A percentile compares a stretch with the other conserved stretches of the same genome.
phyloP scores from a whole-genome alignment of 2,888 invertebrate species.

The Drosophila neoperkinsi region DNA sequence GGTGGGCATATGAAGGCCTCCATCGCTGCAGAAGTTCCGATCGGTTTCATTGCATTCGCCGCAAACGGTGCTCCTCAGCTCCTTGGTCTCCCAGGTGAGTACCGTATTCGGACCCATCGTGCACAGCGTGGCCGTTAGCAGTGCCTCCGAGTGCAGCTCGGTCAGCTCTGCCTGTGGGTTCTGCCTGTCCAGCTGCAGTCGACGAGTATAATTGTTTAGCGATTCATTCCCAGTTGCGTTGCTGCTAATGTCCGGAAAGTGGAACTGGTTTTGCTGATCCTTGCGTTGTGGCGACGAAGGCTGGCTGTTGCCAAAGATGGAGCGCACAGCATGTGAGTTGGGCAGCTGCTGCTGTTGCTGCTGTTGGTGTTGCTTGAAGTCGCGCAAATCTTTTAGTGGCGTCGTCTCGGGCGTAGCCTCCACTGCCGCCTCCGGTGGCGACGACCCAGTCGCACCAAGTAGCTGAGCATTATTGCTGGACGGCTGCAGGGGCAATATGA shows the following conservation, averaged over 20 bases:
- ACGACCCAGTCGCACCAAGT: slow-evolving; percentile 87
- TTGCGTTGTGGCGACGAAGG: slow-evolving; percentile 90
- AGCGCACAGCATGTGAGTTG: slow-evolving; percentile 89
- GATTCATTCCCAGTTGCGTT: slow-evolving; percentile 41
- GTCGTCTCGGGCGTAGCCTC: slow-evolving; percentile 96
- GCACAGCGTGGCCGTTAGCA: slow-evolving; percentile 30
- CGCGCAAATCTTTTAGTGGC: slow-evolving; percentile 88
- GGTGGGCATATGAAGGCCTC: slow-evolving; percentile 88
- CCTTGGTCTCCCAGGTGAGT: slow-evolving; percentile 25
- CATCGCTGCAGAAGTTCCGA: slow-evolving; percentile 87
- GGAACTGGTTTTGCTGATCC: slow-evolving; percentile 86
- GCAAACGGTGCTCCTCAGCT: slow-evolving; percentile 59
- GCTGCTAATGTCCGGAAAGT: slow-evolving; percentile 83
- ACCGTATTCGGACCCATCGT: slow-evolving; percentile 25
- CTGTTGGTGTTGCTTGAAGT: slow-evolving; percentile 59
- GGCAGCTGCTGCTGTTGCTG: slow-evolving; percentile 80
- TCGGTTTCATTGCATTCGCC: slow-evolving; percentile 85
- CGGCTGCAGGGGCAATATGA: slow-evolving; percentile 85
- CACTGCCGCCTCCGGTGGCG: slow-evolving; percentile 94
- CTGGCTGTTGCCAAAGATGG: slow-evolving; percentile 87
- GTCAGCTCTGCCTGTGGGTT: slow-evolving; percentile 61
- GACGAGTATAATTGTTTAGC: slow-evolving; percentile 69
- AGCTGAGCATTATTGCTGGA: slow-evolving; percentile 63
- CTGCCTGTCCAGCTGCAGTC: slow-evolving; percentile 76
- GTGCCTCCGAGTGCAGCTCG: slow-evolving; percentile 49